Percentiles rank a stretch among this genome's conserved stretches.
Conservation (phyloP, 1,140 invertebrate genomes). For the Ips typographus region DNA sequence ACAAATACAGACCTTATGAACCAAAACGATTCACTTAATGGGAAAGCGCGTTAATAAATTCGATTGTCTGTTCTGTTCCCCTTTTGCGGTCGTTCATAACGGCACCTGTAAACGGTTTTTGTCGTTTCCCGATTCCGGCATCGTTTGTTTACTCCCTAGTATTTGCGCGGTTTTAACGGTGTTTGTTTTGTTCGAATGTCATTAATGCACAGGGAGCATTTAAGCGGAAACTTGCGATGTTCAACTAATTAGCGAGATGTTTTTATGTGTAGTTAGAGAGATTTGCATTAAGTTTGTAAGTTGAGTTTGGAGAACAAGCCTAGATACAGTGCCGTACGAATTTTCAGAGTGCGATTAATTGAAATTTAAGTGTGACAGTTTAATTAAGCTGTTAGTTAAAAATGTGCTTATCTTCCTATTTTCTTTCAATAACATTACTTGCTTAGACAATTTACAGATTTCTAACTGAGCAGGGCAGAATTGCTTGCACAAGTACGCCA, state of each 20-base stretch:
- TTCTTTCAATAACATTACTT: too few species aligned
- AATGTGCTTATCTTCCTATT: too few species aligned
- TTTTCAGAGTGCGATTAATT: too few species aligned
- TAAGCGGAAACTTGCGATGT: background rate
- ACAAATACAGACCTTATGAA: constrained; percentile 1
- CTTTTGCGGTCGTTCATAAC: constrained; percentile 5
- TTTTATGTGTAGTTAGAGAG: too few species aligned
- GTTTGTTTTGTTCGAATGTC: background rate
- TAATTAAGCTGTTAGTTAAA: too few species aligned
- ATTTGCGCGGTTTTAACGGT: constrained; percentile 3
- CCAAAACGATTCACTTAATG: constrained; percentile 13
- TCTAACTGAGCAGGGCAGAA: too few species aligned
- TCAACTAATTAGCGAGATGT: background rate
- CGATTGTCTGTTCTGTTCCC: constrained; percentile 10
- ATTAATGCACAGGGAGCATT: background rate
- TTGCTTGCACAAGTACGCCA: too few species aligned
- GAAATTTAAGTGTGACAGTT: too few species aligned
- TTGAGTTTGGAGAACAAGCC: too few species aligned
- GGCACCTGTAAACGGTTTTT: constrained; percentile 4
- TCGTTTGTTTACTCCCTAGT: constrained; percentile 6
- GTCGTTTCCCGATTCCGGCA: constrained; percentile 9
- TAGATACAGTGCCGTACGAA: too few species aligned
- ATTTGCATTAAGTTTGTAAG: too few species aligned
- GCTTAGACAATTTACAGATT: too few species aligned
- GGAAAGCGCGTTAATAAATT: constrained; percentile 16